These are phyloP conservation scores for Anseranas semipalmata DNA, from an alignment of 2,113 vertebrate species.

Conservation along the genomic window DNA sequence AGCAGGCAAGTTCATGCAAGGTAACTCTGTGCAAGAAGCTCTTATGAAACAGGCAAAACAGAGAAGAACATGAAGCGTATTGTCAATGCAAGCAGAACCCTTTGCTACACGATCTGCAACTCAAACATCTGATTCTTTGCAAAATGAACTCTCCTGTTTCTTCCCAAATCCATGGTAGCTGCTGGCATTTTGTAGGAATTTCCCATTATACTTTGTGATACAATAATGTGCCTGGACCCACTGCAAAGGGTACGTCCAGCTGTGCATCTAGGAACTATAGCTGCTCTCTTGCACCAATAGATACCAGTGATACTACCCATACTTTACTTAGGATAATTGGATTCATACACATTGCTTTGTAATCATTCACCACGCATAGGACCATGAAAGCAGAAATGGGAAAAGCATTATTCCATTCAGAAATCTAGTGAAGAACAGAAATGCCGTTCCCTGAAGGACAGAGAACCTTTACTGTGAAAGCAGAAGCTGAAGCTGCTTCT, in stretches of 20 bases:
- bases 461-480: background rate
- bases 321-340: background rate
- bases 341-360: background rate
- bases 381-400: background rate
- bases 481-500: background rate
- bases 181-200: background rate
- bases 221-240: background rate
- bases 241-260: background rate
- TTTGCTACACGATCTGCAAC: background rate
- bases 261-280: background rate
- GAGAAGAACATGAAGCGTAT: background rate
- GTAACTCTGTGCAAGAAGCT: background rate
- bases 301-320: background rate
- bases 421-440: background rate
- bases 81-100: background rate
- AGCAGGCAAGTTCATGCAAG: background rate
- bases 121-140: background rate
- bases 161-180: background rate
- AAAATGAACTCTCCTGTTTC: background rate
- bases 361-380: background rate
- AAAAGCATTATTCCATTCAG: background rate
- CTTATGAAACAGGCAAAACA: background rate
- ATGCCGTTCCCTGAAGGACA: background rate
- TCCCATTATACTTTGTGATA: background rate
- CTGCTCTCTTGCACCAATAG: background rate